These are phyloP conservation scores for Spatulosminthurus flaviceps DNA, from an alignment of 2,888 invertebrate species.

Conservation along the genomic window DNA sequence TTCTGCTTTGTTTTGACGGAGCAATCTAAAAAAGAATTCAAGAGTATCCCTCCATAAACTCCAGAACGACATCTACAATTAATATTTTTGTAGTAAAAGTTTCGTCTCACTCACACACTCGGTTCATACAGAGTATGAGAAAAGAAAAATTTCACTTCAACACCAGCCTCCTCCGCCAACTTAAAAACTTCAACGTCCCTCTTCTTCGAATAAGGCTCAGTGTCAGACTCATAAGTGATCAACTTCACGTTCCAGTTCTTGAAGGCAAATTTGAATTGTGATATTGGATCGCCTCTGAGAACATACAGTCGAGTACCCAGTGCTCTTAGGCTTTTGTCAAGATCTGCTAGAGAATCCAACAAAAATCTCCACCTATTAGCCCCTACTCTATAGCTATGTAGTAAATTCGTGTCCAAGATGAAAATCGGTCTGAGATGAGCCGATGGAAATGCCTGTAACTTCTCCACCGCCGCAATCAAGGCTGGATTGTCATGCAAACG, in stretches of 20 bases:
- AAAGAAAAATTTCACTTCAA: slow-evolving; percentile 77
- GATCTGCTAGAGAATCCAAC: slow-evolving; percentile 83
- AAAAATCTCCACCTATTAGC: slow-evolving; percentile 93
- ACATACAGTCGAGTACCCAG: slow-evolving; percentile 86
- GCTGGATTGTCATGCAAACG: slow-evolving; percentile 85
- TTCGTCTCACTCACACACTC: slow-evolving; percentile 72
- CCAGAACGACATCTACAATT: too few relatives aligned
- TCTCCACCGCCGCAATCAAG: slow-evolving; percentile 65
- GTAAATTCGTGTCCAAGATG: slow-evolving; percentile 87
- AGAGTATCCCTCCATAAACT: neutral
- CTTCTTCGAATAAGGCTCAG: slow-evolving; percentile 86
- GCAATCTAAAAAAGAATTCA: slow-evolving; percentile 71
- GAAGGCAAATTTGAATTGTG: slow-evolving; percentile 17
- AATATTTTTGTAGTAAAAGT: too few relatives aligned
- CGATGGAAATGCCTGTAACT: slow-evolving; percentile 76
- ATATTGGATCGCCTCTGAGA: slow-evolving; percentile 71
- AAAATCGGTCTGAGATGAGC: slow-evolving; percentile 84
- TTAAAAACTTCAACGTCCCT: slow-evolving; percentile 85
- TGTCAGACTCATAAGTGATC: slow-evolving; percentile 87
- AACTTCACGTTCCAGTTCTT: slow-evolving; percentile 32
- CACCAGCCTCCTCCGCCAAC: slow-evolving; percentile 81
- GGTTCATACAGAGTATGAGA: slow-evolving; percentile 87
- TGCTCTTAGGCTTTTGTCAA: slow-evolving; percentile 79
- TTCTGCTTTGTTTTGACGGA: slow-evolving; percentile 81
- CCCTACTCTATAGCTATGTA: slow-evolving; percentile 84